Percentiles rank a stretch among this genome's conserved stretches.
Evolutionary conservation across 1,140 invertebrate genomes (phyloP).

Genomic region (Cylas formicarius): DNA sequence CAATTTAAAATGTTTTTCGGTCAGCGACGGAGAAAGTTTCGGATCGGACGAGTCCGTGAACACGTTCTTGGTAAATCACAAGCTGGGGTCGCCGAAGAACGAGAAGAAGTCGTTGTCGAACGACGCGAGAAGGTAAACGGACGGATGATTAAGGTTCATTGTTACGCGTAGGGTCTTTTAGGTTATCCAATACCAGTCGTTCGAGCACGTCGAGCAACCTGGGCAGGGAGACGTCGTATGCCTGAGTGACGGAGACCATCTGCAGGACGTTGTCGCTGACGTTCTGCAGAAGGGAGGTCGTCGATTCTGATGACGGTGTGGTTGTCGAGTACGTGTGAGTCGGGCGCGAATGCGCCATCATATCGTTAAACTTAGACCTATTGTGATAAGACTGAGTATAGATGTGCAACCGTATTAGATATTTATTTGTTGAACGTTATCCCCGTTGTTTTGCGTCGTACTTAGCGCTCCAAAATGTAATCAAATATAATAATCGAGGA

Average conservation of each 20-base stretch:
- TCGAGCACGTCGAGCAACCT: conserved; percentile 32
- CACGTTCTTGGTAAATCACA: conserved; percentile 52
- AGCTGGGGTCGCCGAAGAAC: conserved; percentile 39
- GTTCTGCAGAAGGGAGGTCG: conserved; percentile 34
- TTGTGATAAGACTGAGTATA: conserved; percentile 25
- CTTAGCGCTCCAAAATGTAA: no score
- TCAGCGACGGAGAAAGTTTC: conserved; percentile 52
- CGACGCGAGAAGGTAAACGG: conserved; percentile 25
- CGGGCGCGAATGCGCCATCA: conserved; percentile 1
- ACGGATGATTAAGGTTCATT: background rate
- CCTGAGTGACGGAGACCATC: conserved; percentile 40
- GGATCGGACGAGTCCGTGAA: conserved; percentile 54
- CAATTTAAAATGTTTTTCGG: conserved; percentile 18
- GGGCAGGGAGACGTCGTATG: conserved; percentile 36
- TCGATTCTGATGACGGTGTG: conserved; percentile 14
- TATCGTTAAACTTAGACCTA: conserved; percentile 1
- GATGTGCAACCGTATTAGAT: no score
- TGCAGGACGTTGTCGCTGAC: conserved; percentile 39
- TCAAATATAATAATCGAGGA: no score
- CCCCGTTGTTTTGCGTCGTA: no score
- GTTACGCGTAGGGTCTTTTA: conserved; percentile 7
- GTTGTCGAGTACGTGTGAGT: conserved; percentile 19
- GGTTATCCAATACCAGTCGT: conserved; percentile 27
- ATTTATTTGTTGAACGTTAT: conserved; percentile 23
- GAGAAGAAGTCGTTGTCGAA: conserved; percentile 24